Evolutionary conservation across 2,888 invertebrate genomes (phyloP), one percentile per base, ranked within the genome.

Genomic region (Euspilapteryx auroguttella): DNA sequence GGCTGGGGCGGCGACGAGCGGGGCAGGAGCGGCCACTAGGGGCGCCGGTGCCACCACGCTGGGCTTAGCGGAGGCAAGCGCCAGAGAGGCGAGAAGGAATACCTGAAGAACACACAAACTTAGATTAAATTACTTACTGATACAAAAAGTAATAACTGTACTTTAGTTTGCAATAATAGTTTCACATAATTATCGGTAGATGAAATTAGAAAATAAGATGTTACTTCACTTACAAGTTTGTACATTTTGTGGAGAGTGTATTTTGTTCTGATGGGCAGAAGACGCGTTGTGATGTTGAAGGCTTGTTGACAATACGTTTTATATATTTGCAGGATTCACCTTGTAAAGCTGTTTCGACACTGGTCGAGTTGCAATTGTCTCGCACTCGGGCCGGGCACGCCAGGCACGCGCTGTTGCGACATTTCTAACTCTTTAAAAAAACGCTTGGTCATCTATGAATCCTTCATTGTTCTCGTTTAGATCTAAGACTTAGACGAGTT

Each of bases 321-420:
- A 75, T 75, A 75, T 63, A 39, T 45, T 39, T 47, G 41, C 47
- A 53, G 61, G 71, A 75, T 68, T 73, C 69, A 73, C 75, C 71
- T 75, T 75, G 75, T 57, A 39, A 37, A n/a, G 40, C 29, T 12
- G 44, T 75, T 68, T 71, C 71, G 58, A 55, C 71, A 69, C 44
- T 40, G 38, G 24, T n/a, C n/a, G n/a, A n/a, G n/a, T n/a, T n/a
- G n/a, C n/a, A n/a, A n/a, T n/a, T n/a, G n/a, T n/a, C n/a, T n/a
- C n/a, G n/a, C n/a, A n/a, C n/a, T n/a, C n/a, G n/a, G n/a, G 61
- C 65, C 34, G 51, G 40, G 57, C 62, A 63, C 61, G 63, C 62
- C 65, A 59, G 53, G 58, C 50, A n/a, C n/a, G 65, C 65, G 44
- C 66, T 44, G 37, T 55, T 36, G 32, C 30, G 29, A 35, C 35